A percentile compares a stretch with the other conserved stretches of the same genome.
phyloP scores from a whole-genome alignment of 1,140 invertebrate genomes.

The Pseudomyrmex cubaensis region DNA sequence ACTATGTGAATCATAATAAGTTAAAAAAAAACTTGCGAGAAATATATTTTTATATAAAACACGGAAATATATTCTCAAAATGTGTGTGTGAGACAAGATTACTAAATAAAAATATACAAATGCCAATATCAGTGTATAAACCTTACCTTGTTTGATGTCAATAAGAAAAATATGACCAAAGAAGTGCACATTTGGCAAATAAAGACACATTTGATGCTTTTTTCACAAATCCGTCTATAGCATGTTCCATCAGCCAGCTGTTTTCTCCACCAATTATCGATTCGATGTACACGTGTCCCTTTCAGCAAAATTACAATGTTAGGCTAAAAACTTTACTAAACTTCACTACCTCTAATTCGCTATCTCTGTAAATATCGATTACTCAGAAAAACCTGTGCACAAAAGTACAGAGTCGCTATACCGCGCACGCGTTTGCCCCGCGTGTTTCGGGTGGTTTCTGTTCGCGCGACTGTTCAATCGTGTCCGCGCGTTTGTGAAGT shows the following conservation, averaged over 20 bases:
- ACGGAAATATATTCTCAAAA: conserved; percentile 6
- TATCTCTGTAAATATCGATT: conserved; percentile 54
- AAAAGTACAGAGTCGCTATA: conserved; percentile 26
- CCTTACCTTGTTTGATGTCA: too few species aligned
- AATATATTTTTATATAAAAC: conserved; percentile 14
- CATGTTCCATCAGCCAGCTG: neutral
- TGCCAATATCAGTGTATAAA: too few species aligned
- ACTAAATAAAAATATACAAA: neutral
- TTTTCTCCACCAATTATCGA: neutral
- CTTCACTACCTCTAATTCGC: conserved; percentile 22
- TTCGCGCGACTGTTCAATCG: conserved; percentile 7
- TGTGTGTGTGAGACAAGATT: neutral
- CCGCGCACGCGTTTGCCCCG: neutral
- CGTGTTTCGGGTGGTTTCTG: neutral
- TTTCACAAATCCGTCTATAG: neutral
- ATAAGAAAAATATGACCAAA: too few species aligned
- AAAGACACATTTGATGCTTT: too few species aligned
- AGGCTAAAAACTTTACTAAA: too few species aligned
- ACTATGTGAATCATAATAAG: neutral
- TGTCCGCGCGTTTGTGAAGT: neutral
- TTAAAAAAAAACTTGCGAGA: neutral
- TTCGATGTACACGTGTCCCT: conserved; percentile 2
- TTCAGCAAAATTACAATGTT: neutral
- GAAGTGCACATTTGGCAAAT: too few species aligned
- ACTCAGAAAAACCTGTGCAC: neutral